Evolutionary conservation across 2,797 vertebrate species (phyloP), one percentile per base, ranked within the genome.

Genomic region (Anniella stebbinsi): DNA sequence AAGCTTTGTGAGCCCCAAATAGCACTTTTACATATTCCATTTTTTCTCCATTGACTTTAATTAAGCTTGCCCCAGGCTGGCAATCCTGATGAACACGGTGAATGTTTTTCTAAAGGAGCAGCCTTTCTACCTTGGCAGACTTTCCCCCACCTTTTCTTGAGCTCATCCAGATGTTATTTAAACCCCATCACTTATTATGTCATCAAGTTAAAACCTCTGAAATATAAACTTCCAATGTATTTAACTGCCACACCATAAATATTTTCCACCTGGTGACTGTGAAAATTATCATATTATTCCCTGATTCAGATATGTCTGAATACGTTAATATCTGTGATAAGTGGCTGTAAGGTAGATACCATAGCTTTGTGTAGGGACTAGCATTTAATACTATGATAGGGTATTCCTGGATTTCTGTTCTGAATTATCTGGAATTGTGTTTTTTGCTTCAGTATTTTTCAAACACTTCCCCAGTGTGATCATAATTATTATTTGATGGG

Each of bases 41-140:
- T 97, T 97, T 97, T 97, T 97, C 96, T 97, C 96, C 96, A 97
- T 96, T 97, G 96, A 96, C 96, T 97, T 97, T 96, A 97, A 97
- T 97, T 97, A 97, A 96, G 95, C 92, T 96, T 96, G 96, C 90
- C 95, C 94, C 95, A 96, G 96, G 95, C 95, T 96, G 95, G 94
- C 95, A 96, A 92, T 95, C 92, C 93, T 89, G 94, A 96, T 94
- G 95, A 96, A 96, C 66, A 0, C 92, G 93, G 84, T 93, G 90
- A 96, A 93, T 77, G 88, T 95, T 97, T 95, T 96, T 93, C 92
- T 95, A 96, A 95, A 93, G 94, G 82, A 95, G n/a, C 87, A 89
- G 89, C 90, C 93, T 95, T 83, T 88, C 83, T 95, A 92, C 72
- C 54, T 93, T 89, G 84, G 85, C 85, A 93, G 88, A 41, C 92